Evolutionary conservation across 37 sponge, comb jelly and placozoan species (phyloP).

Genomic region (Agelas oroides): DNA sequence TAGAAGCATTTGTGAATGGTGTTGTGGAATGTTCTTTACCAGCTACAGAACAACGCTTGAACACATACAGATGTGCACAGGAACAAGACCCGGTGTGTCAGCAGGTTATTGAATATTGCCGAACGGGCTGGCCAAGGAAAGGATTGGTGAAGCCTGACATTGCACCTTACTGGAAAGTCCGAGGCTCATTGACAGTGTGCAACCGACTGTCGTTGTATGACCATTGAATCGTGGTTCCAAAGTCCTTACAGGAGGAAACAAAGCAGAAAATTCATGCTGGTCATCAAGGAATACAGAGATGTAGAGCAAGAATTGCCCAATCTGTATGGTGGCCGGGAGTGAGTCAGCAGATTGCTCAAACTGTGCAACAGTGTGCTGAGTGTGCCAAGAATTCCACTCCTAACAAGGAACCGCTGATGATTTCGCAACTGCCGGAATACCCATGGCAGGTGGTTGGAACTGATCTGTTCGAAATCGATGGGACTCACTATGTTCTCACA

Average conservation of each 20-base stretch:
- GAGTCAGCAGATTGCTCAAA: conserved; percentile 5
- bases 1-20: not conserved
- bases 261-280: conserved; percentile 45
- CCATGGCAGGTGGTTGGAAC: conserved; percentile 67
- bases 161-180: conserved; percentile 33
- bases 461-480: conserved; percentile 51
- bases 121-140: conserved; percentile 32
- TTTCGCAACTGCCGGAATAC: conserved; percentile 33
- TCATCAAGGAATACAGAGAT: conserved; percentile 36
- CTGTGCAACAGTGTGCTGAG: conserved; percentile 24
- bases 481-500: conserved; percentile 28
- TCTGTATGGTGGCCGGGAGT: conserved; percentile 61
- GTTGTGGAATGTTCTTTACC: not conserved
- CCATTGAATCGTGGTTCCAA: conserved; percentile 40
- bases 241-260: conserved; percentile 14
- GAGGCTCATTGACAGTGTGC: conserved; percentile 6
- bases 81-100: conserved; percentile 14
- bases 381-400: conserved; percentile 22
- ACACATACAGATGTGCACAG: conserved; percentile 37
- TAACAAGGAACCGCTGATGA: conserved; percentile 29
- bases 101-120: conserved; percentile 18
- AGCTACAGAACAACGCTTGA: not conserved
- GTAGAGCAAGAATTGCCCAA: not conserved
- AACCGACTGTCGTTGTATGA: conserved; percentile 16
- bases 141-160: not conserved